Evolutionary conservation across 2,888 invertebrate genomes (phyloP).

Genomic region (Philhelius pedissequus): DNA sequence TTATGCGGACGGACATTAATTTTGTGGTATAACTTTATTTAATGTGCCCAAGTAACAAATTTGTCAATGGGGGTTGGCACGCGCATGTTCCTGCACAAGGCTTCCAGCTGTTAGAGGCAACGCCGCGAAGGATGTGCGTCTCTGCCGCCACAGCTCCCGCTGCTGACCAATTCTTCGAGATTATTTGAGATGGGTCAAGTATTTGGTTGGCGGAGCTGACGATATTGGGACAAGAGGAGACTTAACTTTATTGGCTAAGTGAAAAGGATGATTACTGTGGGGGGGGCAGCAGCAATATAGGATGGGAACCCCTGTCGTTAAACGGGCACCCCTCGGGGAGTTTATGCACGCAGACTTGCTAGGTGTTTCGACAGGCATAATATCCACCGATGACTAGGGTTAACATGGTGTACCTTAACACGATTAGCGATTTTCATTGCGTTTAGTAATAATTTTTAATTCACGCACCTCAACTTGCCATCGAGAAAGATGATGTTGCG

Average conservation of each 20-base stretch:
- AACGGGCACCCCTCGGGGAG: slow-evolving; percentile 65
- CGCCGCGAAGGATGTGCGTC: slow-evolving; percentile 58
- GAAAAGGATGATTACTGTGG: slow-evolving; percentile 67
- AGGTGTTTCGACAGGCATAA: slow-evolving; percentile 68
- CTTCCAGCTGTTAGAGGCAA: slow-evolving; percentile 64
- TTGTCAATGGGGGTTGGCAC: slow-evolving; percentile 79
- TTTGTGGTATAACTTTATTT: slow-evolving; percentile 65
- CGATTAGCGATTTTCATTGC: slow-evolving; percentile 70
- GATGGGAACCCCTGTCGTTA: slow-evolving; percentile 59
- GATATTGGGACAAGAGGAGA: slow-evolving; percentile 63
- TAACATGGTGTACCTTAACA: slow-evolving; percentile 72
- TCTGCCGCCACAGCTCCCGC: not conserved
- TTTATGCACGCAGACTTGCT: slow-evolving; percentile 37
- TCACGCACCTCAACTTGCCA: slow-evolving; percentile 40
- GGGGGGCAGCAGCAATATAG: slow-evolving; percentile 56
- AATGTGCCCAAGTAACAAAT: slow-evolving; percentile 73
- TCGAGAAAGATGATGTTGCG: not conserved
- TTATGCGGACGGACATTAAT: slow-evolving; percentile 55
- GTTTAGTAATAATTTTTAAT: slow-evolving; percentile 66
- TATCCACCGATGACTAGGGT: slow-evolving; percentile 65
- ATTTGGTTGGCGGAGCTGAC: slow-evolving; percentile 9
- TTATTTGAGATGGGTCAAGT: slow-evolving; percentile 11
- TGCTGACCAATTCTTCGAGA: not conserved
- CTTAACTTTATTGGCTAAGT: slow-evolving; percentile 65
- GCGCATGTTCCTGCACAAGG: slow-evolving; percentile 71